These are phyloP conservation scores for Parauchenoglanis punctatus DNA, from an alignment of 2,797 vertebrate genomes.

Conservation along the genomic window DNA sequence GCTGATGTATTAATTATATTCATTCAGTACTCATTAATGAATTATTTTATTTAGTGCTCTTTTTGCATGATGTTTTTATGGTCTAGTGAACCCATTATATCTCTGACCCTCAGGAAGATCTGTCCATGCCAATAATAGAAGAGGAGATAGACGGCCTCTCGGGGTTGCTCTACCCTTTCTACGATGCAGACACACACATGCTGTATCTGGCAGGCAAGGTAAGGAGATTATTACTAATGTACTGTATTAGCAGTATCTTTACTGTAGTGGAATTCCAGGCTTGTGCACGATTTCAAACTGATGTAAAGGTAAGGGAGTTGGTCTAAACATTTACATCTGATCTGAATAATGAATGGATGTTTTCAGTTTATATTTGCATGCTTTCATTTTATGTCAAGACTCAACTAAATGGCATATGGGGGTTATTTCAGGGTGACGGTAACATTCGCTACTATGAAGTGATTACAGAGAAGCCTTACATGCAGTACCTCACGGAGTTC, in stretches of 20 bases:
- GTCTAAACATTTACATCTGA: constrained; percentile 7
- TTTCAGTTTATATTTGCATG: constrained; percentile 23
- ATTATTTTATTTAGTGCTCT: background rate
- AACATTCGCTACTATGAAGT: constrained; percentile 98
- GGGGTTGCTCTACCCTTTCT: constrained; percentile 94
- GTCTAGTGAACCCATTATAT: constrained; percentile 8
- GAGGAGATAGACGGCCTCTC: constrained; percentile 98
- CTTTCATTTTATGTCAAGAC: background rate
- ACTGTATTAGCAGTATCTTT: background rate
- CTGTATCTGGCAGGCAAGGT: constrained; percentile 98
- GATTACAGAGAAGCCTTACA: constrained; percentile 90
- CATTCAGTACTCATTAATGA: no score
- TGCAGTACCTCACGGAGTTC: constrained; percentile 97
- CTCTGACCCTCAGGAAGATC: constrained; percentile 83
- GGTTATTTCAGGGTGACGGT: constrained; percentile 85
- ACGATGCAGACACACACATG: constrained; percentile 96
- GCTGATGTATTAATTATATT: background rate
- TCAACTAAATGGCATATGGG: constrained; percentile 11
- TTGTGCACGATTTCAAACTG: background rate
- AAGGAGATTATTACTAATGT: constrained; percentile 30
- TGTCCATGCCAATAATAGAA: constrained; percentile 91
- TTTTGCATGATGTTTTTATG: background rate
- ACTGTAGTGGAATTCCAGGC: background rate
- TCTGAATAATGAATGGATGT: background rate
- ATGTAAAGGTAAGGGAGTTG: background rate